Evolutionary conservation across 2,797 vertebrate genomes (phyloP).

Genomic region (Champsocephalus gunnari): DNA sequence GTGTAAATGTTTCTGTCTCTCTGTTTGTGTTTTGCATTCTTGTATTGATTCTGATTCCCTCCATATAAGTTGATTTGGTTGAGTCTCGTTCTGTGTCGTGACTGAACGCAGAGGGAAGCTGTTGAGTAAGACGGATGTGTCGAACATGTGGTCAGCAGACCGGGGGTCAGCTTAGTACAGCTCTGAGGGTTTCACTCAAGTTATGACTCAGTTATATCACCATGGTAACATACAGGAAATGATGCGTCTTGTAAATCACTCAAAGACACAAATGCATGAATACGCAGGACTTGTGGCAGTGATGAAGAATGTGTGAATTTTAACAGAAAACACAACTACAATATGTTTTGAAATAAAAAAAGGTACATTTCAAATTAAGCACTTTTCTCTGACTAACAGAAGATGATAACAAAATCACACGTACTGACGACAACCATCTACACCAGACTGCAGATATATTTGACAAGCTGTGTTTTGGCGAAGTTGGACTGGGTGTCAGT

Average conservation of each 20-base stretch:
- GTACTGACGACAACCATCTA: background rate
- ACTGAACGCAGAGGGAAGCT: constrained; percentile 25
- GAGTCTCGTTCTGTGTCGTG: constrained; percentile 9
- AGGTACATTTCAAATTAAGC: no score
- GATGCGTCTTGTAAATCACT: background rate
- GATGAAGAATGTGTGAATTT: background rate
- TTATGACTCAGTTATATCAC: constrained; percentile 7
- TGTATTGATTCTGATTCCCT: constrained; percentile 32
- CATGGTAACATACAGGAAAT: constrained; percentile 8
- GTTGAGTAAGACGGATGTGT: constrained; percentile 5
- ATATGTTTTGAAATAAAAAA: no score
- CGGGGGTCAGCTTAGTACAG: constrained; percentile 18
- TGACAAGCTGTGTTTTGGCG: background rate
- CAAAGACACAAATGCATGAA: background rate
- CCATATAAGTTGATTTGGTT: background rate
- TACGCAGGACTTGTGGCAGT: background rate
- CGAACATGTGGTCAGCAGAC: constrained; percentile 64
- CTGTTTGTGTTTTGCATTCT: background rate
- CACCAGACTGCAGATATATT: background rate
- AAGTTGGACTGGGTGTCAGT: background rate
- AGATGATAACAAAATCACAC: no score
- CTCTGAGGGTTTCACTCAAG: constrained; percentile 3
- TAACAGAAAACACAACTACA: background rate
- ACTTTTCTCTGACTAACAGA: no score
- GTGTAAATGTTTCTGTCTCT: constrained; percentile 27